Conservation (phyloP, 35 echinoderm and acorn worm genomes). For the Anneissia japonica region DNA sequence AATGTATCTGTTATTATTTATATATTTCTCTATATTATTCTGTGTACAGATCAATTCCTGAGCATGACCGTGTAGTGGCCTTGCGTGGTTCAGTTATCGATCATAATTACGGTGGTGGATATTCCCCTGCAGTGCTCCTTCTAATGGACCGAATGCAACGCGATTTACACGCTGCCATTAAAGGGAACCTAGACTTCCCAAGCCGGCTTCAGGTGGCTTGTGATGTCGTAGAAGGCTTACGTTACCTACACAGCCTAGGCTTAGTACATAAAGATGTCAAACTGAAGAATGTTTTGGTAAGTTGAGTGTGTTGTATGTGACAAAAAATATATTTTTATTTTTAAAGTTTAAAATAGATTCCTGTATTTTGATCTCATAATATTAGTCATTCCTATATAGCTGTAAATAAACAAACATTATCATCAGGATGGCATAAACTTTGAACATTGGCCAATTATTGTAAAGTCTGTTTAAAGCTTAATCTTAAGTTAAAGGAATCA, state of each 20-base stretch:
- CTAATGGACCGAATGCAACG: constrained; percentile 91
- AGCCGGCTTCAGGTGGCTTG: constrained; percentile 82
- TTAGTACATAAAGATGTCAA: constrained; percentile 95
- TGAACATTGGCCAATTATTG: too few relatives aligned
- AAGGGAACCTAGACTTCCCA: constrained; percentile 65
- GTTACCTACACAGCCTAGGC: constrained; percentile 92
- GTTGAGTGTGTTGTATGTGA: not conserved
- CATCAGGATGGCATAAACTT: too few relatives aligned
- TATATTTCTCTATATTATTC: not conserved
- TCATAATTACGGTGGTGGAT: constrained; percentile 81
- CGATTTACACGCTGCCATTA: constrained; percentile 88
- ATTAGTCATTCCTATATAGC: too few relatives aligned
- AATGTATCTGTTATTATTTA: not conserved
- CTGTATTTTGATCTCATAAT: too few relatives aligned
- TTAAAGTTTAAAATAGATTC: too few relatives aligned
- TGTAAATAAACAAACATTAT: too few relatives aligned
- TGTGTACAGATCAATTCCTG: constrained; percentile 65
- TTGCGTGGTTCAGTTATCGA: constrained; percentile 79
- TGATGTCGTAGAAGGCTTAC: constrained; percentile 88
- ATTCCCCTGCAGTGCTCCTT: constrained; percentile 71
- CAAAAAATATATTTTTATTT: too few relatives aligned
- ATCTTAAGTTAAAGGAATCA: too few relatives aligned
- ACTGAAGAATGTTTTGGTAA: constrained; percentile 95
- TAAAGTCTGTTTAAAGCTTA: too few relatives aligned
- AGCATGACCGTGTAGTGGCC: constrained; percentile 77